Evolutionary conservation across 2,888 invertebrate genomes (phyloP), one percentile per base, ranked within the genome.

Genomic region (Fragum fragum): DNA sequence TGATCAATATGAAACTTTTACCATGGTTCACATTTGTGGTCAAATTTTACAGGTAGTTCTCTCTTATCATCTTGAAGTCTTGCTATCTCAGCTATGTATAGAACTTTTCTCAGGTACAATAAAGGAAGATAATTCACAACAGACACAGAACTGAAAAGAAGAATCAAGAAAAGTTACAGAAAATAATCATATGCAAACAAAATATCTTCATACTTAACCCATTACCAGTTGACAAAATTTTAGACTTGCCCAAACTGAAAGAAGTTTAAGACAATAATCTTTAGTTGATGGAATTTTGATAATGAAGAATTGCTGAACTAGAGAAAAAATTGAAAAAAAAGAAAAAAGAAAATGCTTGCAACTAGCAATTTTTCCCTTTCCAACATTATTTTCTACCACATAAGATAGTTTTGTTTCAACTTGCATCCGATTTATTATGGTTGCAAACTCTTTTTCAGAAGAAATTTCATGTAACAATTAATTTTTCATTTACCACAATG

Each of bases 101-200:
- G 55, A n/a, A 88, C 63, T 28, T 77, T 70, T n/a, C 85, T 82
- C 21, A 89, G 70, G 68, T 86, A 81, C 9, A 84, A 75, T 55
- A 85, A 77, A 36, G 89, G 89, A 18, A 90, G 87, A 68, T 89
- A 90, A 68, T 82, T 88, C n/a, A 81, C 61, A 42, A 87, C 70
- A 28, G 89, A 82, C 28, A 90, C 85, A 7, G 85, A 86, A 36
- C 90, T 90, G 85, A 59, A 87, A 85, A 52, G 18, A 18, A 36
- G 9, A 36, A 9, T 36, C 5, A 36, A 36, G 47, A n/a, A 9
- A 18, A 47, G 47, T 2, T 47, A 5, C 6, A 57, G 6, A 3
- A 21, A 57, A 7, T 57, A 57, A 21, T 21, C 57, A 26, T 21
- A 26, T 11, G 23, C 6, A 21, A 47, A 3, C 2, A 14, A 9